Evolutionary conservation across 2,888 invertebrate species (phyloP), one percentile per base, ranked within the genome.

Genomic region (Trimorus sp.): DNA sequence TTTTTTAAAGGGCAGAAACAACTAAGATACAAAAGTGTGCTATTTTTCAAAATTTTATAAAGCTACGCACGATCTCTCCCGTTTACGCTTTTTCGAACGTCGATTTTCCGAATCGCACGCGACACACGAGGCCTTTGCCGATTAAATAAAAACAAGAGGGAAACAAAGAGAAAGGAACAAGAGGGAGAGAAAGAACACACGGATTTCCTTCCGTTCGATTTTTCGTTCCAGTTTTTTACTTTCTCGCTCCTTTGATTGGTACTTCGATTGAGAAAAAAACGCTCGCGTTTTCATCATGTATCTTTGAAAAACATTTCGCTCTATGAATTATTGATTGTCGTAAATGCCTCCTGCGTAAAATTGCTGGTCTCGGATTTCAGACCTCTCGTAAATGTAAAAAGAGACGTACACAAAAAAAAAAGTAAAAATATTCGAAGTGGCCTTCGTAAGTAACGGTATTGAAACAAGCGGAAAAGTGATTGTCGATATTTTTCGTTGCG

Each of bases 11-110:
- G 16, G 51, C 45, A 79, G 84, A 85, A 74, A 26, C 26, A 26
- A 26, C 11, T 63, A 83, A 86, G 83, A 68, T 60, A 66, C 60
- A 89, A 84, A 84, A 83, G 87, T 87, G 87, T 88, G 89, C 89
- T 90, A 90, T 91, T 91, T 91, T 89, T 90, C 90, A 90, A 91
- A 91, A 91, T 90, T 91, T 89, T 89, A 88, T 86, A 84, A 87
- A 85, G 70, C 82, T 79, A 84, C 77, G 81, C 76, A 84, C 83
- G 83, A 84, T 83, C 83, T 80, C 83, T 79, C 83, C 81, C 82
- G 68, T 80, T 78, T 65, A 75, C 77, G 82, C 62, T 83, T 78
- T 79, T 80, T 84, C 76, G 79, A 84, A 81, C 79, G 76, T 75
- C 83, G 84, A 84, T 82, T 79, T 79, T 73, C 58, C 42, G 54